Base-by-base conservation (phyloP, 2,113 vertebrate genomes). In the Saccopteryx bilineata region DNA sequence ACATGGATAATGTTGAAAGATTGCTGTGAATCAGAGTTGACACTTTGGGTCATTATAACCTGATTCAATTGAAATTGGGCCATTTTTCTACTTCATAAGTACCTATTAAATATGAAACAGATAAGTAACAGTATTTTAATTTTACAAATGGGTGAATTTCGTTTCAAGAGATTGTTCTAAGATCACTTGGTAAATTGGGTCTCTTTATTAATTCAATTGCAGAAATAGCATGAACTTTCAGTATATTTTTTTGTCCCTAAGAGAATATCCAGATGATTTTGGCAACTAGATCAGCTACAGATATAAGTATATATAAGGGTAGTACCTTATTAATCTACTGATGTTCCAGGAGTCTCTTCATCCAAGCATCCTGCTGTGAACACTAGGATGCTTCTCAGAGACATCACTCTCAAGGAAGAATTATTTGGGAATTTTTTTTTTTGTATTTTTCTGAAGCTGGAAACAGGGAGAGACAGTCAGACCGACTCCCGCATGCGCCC, bases 191-290 rank as follows among this genome's bases (percentile, higher is more conserved):
- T 82, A 56, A 74, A 84, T 63, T 95, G 19, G 50, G 10, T 89
- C 63, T 89, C 52, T 63, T 87, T n/a, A 93, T 87, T 52, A 76
- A 89, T 86, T 92, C 31, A 82, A 63, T 46, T 78, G 28, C 24
- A 85, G n/a, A 56, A n/a, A 19, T 87, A 14, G 4, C 26, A 76
- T 71, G 14, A 74, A 56, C 0, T 23, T 19, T 9, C 31, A 90
- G 50, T 81, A 76, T 5, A 60, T 5, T 76, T 84, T 89, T 90
- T 84, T 85, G 28, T 31, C 50, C 26, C 50, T 81, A 90, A 76
- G 13, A 92, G 12, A 94, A 96, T 84, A 14, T 28, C 31, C 60
- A 89, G 61, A 58, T 80, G 31, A 88, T 82, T 96, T 92, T 72
- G 31, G 13, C 61, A 74, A 92, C 10, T 95, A 28, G 24, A 60